Conservation (phyloP, 2,113 vertebrate species). For the Oncorhynchus keta region DNA sequence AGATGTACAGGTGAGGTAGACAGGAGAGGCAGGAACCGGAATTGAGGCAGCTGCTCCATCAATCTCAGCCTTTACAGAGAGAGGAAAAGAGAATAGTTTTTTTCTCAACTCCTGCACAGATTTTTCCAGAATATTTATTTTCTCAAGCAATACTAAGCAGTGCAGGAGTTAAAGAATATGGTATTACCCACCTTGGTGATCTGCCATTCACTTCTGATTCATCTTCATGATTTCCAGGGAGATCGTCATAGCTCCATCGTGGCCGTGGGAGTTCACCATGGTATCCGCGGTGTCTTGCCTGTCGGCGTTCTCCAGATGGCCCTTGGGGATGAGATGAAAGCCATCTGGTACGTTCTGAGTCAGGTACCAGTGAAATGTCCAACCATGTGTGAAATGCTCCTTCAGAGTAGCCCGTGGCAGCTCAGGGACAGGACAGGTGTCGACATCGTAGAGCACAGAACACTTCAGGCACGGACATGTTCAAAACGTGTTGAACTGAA, state of each 20-base stretch:
- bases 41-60: too few species aligned
- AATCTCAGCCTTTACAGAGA: too few species aligned
- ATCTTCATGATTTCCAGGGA: background rate
- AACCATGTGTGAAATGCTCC: too few species aligned
- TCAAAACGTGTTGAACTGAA: too few species aligned
- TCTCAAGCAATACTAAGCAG: too few species aligned
- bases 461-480: too few species aligned
- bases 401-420: too few species aligned
- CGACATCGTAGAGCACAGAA: too few species aligned
- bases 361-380: too few species aligned
- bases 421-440: too few species aligned
- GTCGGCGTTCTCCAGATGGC: background rate
- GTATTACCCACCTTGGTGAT: background rate
- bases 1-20: constrained; percentile 32
- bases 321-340: background rate
- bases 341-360: background rate
- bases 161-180: background rate
- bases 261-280: background rate
- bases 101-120: background rate
- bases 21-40: background rate
- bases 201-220: background rate
- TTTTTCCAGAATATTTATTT: too few species aligned
- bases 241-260: background rate
- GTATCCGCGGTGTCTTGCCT: background rate
- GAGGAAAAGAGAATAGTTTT: background rate